phyloP scores from a whole-genome alignment of 2,888 invertebrate species.

The Vannuccia rotundouncinata region DNA sequence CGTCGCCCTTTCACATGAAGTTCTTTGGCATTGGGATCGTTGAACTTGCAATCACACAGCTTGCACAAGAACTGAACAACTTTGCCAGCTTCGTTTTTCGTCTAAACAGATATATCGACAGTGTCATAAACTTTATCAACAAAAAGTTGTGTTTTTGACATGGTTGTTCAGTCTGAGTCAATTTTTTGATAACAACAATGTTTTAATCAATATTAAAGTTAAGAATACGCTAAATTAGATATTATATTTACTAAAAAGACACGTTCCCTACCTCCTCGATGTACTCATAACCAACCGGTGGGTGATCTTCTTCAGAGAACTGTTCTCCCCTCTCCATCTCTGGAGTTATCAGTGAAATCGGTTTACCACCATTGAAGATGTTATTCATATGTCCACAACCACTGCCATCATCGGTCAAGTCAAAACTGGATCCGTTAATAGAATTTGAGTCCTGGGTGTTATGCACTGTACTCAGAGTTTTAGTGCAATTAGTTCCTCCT shows the following conservation, averaged over 20 bases:
- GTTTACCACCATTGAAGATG: background rate
- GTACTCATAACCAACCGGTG: slow-evolving; percentile 69
- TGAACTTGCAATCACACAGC: slow-evolving; percentile 96
- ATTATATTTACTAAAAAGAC: too few relatives aligned
- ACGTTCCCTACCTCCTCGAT: slow-evolving; percentile 91
- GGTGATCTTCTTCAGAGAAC: background rate
- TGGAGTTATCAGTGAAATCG: too few relatives aligned
- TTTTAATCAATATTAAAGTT: too few relatives aligned
- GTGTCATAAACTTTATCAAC: too few relatives aligned
- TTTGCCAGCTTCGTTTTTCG: slow-evolving; percentile 69
- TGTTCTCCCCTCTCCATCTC: too few relatives aligned
- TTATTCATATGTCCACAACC: background rate
- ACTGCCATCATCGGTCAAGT: background rate
- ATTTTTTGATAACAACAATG: too few relatives aligned
- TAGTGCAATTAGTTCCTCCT: background rate
- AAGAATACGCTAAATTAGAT: too few relatives aligned
- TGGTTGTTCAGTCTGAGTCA: too few relatives aligned
- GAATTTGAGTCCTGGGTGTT: background rate
- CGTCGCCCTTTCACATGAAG: slow-evolving; percentile 98
- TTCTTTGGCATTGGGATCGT: slow-evolving; percentile 97
- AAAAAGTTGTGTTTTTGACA: too few relatives aligned
- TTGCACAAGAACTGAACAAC: slow-evolving; percentile 88
- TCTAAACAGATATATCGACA: too few relatives aligned
- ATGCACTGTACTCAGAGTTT: background rate
- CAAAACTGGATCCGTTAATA: background rate